These are phyloP conservation scores for Crocuta crocuta DNA, from an alignment of 2,113 vertebrate species.

Conservation along the genomic window DNA sequence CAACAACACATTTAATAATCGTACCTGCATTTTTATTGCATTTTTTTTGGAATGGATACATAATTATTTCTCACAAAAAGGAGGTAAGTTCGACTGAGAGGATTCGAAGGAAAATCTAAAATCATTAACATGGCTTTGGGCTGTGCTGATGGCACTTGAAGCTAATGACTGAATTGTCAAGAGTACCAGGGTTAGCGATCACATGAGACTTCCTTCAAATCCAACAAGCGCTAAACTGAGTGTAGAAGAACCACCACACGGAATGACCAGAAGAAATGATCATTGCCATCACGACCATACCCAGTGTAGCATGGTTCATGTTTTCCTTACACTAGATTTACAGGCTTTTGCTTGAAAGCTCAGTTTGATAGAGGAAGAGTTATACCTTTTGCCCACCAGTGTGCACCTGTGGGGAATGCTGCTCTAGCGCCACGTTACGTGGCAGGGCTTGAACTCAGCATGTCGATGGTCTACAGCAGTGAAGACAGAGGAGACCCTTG, in stretches of 20 bases:
- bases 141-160: not conserved
- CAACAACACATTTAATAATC: conserved; percentile 65
- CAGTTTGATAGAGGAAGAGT: not conserved
- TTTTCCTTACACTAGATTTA: not conserved
- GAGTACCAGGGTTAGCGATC: not conserved
- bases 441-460: not conserved
- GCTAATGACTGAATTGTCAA: not conserved
- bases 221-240: not conserved
- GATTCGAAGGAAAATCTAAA: conserved; percentile 48
- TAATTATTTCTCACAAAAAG: conserved; percentile 33
- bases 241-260: not conserved
- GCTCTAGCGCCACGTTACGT: rapidly evolving
- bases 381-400: not conserved
- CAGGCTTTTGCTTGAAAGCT: not conserved
- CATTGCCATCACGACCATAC: not conserved
- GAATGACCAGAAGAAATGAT: not conserved
- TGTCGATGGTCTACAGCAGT: not conserved
- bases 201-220: not conserved
- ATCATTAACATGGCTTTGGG: conserved; percentile 14
- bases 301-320: not conserved
- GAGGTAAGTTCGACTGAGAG: not conserved
- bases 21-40: conserved; percentile 59
- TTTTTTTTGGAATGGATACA: conserved; percentile 19
- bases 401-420: not conserved
- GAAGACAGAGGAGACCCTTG: not conserved